A percentile compares a stretch with the other conserved stretches of the same genome.
Evolutionary conservation across 2,888 invertebrate genomes (phyloP).

Genomic region (Notodonta dromedarius): DNA sequence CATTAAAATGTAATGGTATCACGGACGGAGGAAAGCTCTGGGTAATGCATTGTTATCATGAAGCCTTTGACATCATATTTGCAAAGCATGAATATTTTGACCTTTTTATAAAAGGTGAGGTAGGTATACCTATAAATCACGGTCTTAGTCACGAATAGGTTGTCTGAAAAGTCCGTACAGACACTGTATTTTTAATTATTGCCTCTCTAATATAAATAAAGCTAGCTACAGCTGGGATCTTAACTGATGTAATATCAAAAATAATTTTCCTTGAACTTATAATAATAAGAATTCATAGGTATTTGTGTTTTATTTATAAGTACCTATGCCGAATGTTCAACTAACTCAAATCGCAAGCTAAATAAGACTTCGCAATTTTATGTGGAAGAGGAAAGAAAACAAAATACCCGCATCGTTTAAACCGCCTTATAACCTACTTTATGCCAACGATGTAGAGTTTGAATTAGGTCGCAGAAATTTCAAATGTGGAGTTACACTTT

Average conservation of each 20-base stretch:
- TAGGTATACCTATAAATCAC: too few relatives aligned
- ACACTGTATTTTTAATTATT: too few relatives aligned
- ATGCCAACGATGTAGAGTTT: constrained; percentile 23
- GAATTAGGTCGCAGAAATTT: constrained; percentile 16
- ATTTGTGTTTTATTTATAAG: too few relatives aligned
- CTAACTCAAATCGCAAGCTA: constrained; percentile 2
- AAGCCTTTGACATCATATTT: constrained; percentile 33
- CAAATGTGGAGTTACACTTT: constrained; percentile 24
- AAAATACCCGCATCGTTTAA: constrained; percentile 19
- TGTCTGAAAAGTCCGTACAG: too few relatives aligned
- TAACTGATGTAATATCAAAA: too few relatives aligned
- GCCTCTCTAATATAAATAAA: too few relatives aligned
- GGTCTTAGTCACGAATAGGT: too few relatives aligned
- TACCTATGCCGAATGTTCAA: too few relatives aligned
- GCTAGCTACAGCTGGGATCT: too few relatives aligned
- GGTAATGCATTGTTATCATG: constrained; percentile 33
- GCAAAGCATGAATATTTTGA: neutral
- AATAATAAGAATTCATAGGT: too few relatives aligned
- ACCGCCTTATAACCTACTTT: constrained; percentile 14
- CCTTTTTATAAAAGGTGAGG: constrained; percentile 10
- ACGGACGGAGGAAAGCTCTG: constrained; percentile 33
- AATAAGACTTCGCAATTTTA: constrained; percentile 28
- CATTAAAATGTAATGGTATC: constrained; percentile 46
- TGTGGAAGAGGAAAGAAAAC: constrained; percentile 47
- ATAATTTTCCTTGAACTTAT: too few relatives aligned